Evolutionary conservation across 53 echinoderm and acorn worm genomes (phyloP), one percentile per base, ranked within the genome.

Genomic region (Holothuria leucospilota): DNA sequence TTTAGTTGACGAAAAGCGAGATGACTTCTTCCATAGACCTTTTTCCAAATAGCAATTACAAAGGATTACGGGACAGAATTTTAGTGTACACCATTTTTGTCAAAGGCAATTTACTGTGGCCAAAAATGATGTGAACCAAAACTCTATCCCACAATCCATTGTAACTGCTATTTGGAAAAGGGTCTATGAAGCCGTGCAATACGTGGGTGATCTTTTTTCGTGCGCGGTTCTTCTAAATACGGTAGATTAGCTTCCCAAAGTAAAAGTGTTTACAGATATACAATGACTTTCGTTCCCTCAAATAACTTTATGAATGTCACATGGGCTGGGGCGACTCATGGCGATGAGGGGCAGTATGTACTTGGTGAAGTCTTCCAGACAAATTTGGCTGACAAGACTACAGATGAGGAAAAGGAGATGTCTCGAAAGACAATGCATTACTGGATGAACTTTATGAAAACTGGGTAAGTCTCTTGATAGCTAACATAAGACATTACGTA

Each of bases 381-480:
- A 18, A 59, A 60, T 12, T 40, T 30, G 6, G 20, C 6, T 15
- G 30, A 79, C 51, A 24, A 8, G 1, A 51, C 29, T 2, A 79
- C 34, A 13, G 51, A 77, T n/a, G 79, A 79, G 24, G 78, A 78
- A 12, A 78, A 78, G 49, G 78, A 78, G 11, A 40, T 78, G 24
- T 51, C 78, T 7, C 20, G 59, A 23, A 59, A 25, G 18, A 56
- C 79, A 9, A 79, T 79, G 79, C 21, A 23, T 14, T 79, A 79
- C 79, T 79, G 60, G 59, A 28, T 27, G 6, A 79, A 79, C 30
- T 79, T 79, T 34, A 59, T 79, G 14, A 59, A 59, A 60, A 79
- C 79, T 26, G 79, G 79, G 79, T 79, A 79, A 28, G 66, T 63
- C 40, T n/a, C n/a, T n/a, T n/a, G n/a, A n/a, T n/a, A n/a, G n/a